These are phyloP conservation scores for Arrhamphus sclerolepis DNA, from an alignment of 2,797 vertebrate species.

Conservation along the genomic window DNA sequence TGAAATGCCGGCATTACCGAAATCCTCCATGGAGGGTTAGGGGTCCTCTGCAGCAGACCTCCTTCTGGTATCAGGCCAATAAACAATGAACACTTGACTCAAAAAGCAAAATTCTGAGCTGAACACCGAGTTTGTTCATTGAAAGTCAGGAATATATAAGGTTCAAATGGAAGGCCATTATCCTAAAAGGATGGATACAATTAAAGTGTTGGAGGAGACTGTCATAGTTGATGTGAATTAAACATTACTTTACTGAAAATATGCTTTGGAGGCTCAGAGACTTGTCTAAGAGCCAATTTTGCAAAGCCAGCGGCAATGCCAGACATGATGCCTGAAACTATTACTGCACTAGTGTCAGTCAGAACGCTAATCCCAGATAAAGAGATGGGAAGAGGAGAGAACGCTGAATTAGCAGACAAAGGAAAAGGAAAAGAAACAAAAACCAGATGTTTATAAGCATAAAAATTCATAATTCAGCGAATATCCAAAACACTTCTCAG, in stretches of 20 bases:
- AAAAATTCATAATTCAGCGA: too few relatives aligned
- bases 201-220: background rate
- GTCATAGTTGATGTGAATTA: slow-evolving; percentile 7
- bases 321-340: slow-evolving; percentile 17
- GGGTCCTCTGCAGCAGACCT: slow-evolving; percentile 1
- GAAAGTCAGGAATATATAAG: background rate
- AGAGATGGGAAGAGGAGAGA: slow-evolving; percentile 14
- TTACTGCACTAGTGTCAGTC: slow-evolving; percentile 21
- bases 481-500: too few relatives aligned
- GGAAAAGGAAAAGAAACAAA: too few relatives aligned
- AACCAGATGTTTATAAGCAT: too few relatives aligned
- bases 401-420: too few relatives aligned
- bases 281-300: slow-evolving; percentile 40
- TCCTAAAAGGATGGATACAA: slow-evolving; percentile 9
- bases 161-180: background rate
- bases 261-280: background rate
- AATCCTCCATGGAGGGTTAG: background rate
- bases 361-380: slow-evolving; percentile 36
- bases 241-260: slow-evolving; percentile 12
- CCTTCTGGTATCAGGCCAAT: too few relatives aligned
- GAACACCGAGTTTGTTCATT: background rate
- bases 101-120: background rate
- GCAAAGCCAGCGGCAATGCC: slow-evolving; percentile 23
- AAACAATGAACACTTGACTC: background rate
- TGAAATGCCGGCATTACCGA: slow-evolving; percentile 13